Conservation (phyloP, 2,113 vertebrate genomes). For the Isurus oxyrinchus region DNA sequence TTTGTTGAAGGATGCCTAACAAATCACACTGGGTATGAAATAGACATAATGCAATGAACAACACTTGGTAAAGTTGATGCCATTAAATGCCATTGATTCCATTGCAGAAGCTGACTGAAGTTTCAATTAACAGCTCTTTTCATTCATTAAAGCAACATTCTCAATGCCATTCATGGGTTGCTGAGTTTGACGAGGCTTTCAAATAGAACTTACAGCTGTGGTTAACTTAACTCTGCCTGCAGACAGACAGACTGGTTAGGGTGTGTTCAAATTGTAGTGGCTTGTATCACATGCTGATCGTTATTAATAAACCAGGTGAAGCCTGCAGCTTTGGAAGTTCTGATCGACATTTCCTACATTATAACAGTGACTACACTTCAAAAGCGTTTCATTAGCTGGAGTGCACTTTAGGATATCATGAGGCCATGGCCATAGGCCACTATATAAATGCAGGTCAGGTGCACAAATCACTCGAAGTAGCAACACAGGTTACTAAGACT, state of each 20-base stretch:
- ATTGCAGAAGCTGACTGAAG: background rate
- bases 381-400: background rate
- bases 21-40: background rate
- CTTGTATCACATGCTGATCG: background rate
- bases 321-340: background rate
- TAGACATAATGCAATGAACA: background rate
- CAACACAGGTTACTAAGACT: background rate
- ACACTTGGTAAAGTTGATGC: background rate
- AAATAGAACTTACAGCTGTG: background rate
- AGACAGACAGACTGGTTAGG: background rate
- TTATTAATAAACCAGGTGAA: background rate
- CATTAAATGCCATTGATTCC: background rate
- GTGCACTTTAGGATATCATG: background rate
- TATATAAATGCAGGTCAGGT: background rate
- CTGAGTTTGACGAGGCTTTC: background rate
- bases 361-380: background rate
- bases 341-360: background rate
- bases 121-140: background rate
- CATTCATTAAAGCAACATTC: background rate
- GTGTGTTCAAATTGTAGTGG: background rate
- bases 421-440: background rate
- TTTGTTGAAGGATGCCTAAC: background rate
- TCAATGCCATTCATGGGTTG: background rate
- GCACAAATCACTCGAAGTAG: too few species aligned
- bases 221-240: background rate